Conservation (phyloP, 2,888 invertebrate species). For the Lamellibrachia columna region DNA sequence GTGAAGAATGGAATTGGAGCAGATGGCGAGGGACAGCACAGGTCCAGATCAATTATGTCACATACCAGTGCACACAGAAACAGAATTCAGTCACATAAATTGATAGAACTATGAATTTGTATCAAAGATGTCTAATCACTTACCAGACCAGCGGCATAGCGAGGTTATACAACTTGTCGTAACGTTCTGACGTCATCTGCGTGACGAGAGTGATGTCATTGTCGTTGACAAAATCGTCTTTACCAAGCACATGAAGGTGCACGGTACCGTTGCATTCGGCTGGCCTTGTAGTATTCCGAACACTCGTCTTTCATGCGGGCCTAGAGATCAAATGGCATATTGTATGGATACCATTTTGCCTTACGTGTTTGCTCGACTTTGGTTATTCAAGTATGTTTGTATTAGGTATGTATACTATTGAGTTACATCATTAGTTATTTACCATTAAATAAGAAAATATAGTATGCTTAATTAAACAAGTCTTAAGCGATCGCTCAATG, state of each 20-base stretch:
- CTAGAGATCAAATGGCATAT: background rate
- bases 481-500: background rate
- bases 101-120: too few species aligned
- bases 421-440: background rate
- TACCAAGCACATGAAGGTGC: background rate
- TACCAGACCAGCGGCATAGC: constrained; percentile 8
- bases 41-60: too few species aligned
- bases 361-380: too few species aligned
- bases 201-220: constrained; percentile 18
- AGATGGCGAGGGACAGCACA: too few species aligned
- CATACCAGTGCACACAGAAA: too few species aligned
- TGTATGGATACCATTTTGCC: too few species aligned
- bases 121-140: background rate
- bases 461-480: background rate
- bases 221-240: background rate
- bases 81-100: too few species aligned
- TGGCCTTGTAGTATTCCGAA: background rate
- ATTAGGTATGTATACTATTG: background rate
- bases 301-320: constrained; percentile 19
- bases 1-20: too few species aligned
- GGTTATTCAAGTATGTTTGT: too few species aligned
- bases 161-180: background rate
- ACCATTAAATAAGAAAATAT: background rate
- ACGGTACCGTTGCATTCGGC: constrained; percentile 16
- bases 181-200: constrained; percentile 23